A percentile compares a stretch with the other conserved stretches of the same genome.
Conservation (phyloP, 53 echinoderm and acorn worm species). For the Astropecten irregularis region DNA sequence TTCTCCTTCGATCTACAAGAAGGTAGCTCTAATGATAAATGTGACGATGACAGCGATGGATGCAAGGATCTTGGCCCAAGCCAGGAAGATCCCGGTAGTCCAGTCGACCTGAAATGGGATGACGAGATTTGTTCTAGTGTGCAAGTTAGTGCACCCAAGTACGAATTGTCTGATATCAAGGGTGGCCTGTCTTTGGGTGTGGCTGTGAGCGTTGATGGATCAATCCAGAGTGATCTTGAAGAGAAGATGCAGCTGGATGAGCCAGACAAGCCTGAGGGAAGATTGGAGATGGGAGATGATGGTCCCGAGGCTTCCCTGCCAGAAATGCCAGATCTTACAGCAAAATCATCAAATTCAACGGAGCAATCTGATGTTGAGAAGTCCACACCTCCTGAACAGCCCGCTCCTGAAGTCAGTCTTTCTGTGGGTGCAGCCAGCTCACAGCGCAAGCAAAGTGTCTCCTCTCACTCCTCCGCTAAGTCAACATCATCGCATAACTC, state of each 20-base stretch:
- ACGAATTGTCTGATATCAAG: constrained; percentile 40
- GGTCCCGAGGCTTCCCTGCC: background rate
- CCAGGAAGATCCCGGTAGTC: constrained; percentile 16
- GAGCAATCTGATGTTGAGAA: constrained; percentile 1
- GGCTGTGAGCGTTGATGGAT: constrained; percentile 60
- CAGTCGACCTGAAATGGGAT: constrained; percentile 50
- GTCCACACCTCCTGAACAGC: background rate
- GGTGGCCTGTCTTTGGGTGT: constrained; percentile 50
- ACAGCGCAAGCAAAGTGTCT: constrained; percentile 25
- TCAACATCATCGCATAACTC: constrained; percentile 21
- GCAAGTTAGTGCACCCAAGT: constrained; percentile 36
- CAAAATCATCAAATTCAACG: background rate
- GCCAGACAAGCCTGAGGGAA: background rate
- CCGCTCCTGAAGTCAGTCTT: background rate
- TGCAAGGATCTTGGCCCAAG: background rate
- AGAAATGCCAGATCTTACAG: constrained; percentile 25
- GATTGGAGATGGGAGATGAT: background rate
- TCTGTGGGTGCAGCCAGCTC: constrained; percentile 1
- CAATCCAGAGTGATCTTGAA: constrained; percentile 8
- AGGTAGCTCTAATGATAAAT: background rate
- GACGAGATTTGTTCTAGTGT: constrained; percentile 43
- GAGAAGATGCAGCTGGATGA: background rate
- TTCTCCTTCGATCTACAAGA: constrained; percentile 7
- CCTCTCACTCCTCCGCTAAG: constrained; percentile 21
- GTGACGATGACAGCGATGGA: background rate